Base-by-base conservation (phyloP, 2,113 vertebrate species). In the Ariopsis seemanni region DNA sequence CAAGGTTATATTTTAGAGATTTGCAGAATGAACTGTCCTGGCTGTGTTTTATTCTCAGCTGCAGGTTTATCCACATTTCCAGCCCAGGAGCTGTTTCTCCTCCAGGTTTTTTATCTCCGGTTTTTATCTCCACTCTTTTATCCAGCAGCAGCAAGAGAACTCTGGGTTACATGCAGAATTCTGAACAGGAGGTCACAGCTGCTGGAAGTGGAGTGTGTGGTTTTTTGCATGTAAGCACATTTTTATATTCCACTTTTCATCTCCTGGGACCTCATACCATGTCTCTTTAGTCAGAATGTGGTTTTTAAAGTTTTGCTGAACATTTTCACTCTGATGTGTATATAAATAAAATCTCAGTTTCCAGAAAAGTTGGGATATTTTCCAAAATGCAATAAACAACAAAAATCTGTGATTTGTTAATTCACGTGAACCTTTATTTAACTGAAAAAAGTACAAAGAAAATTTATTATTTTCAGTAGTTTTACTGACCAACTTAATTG, bases 111-210 rank as follows among this genome's bases (percentile, higher is more conserved):
- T 77, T 77, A 77, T 77, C 74, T 77, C 20, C 5, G 74, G 48
- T 50, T 79, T 69, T 79, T 79, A 79, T 79, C 75, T 55, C 52
- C 11, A 55, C 6, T 9, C 75, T 55, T 79, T 79, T 27, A 79
- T 79, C 75, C 75, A 7, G 75, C 75, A 55, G 50, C 52, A 79
- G 75, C 52, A 1, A 1, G 12, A 12, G 74, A 52, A n/a, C 48
- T 18, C 15, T 0, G 71, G 71, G 8, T 20, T 20, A 34, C 20
- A 53, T 52, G 48, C 22, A 77, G 20, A 48, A n/a, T n/a, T 12
- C 48, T n/a, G 74, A 52, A 6, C 74, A 77, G 9, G 20, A 77
- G 74, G 22, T 77, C 74, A 52, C 5, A 52, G 0, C 74, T 77
- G 48, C 74, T 77, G 20, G 25, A 52, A n/a, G 22, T n/a, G 1